Base-by-base conservation (phyloP, 2,113 vertebrate species). In the Antigone vipio region DNA sequence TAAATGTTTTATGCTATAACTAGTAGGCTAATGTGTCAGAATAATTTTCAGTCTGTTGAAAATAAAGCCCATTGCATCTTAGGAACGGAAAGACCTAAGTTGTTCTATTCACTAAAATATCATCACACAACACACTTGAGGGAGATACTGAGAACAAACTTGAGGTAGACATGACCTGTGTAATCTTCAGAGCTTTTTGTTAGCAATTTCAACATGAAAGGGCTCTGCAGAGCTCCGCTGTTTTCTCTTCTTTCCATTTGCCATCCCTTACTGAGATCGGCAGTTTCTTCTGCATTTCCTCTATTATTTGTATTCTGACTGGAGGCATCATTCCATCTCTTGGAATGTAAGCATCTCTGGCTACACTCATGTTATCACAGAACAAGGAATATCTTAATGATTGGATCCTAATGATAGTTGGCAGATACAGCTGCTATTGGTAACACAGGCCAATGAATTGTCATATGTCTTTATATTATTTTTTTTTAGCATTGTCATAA, bases 311-410 rank as follows among this genome's bases (percentile, higher is more conserved):
- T 78, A 11, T 82, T 78, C 53, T 52, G 49, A 26, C 18, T 20
- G 52, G 34, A 88, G 55, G 38, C 35, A 64, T 52, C 44, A 11
- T 27, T 72, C 40, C 15, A 3, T 45, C 21, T 59, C 30, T 42
- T 58, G 32, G 32, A 76, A 19, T 23, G 30, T 11, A 58, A 52
- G 3, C 24, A 2, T 62, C 38, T 66, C 69, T 67, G 55, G 13
- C 50, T 85, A 29, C 11, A 11, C 8, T 68, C 7, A 12, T 0
- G 0, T 67, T 59, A 10, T 32, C 22, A 23, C 27, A 78, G 35
- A 15, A n/a, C 32, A 66, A 59, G 12, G 27, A 81, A 3, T 87
- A 63, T 18, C 17, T 73, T 74, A 40, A 35, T 1, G 1, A 40
- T 13, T 62, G 35, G 16, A 47, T 64, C 19, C 15, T 64, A 18